Percentiles rank a stretch among this genome's conserved stretches.
phyloP scores from a whole-genome alignment of 2,797 vertebrate species.

The Carapus acus region DNA sequence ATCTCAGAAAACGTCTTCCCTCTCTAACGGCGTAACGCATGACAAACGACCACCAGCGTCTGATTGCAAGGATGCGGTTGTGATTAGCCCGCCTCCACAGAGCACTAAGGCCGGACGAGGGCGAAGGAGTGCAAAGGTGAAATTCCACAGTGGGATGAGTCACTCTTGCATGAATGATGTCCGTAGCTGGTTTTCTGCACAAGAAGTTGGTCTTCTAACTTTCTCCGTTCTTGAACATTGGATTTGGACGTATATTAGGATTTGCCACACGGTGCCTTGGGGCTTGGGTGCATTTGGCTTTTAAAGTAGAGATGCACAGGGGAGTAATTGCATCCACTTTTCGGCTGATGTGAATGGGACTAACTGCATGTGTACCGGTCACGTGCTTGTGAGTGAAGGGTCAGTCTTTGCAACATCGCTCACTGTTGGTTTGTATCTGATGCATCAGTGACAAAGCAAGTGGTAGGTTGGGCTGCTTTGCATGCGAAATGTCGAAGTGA shows the following conservation, averaged over 20 bases:
- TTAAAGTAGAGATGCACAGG: slow-evolving; percentile 10
- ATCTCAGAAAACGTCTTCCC: slow-evolving; percentile 60
- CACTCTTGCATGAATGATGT: slow-evolving; percentile 53
- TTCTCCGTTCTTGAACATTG: slow-evolving; percentile 27
- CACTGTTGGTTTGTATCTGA: slow-evolving; percentile 54
- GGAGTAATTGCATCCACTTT: slow-evolving; percentile 17
- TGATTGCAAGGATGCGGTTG: slow-evolving; percentile 80
- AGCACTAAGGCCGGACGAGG: slow-evolving; percentile 87
- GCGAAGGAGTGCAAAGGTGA: slow-evolving; percentile 92
- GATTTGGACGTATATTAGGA: slow-evolving; percentile 22
- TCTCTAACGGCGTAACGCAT: slow-evolving; percentile 72
- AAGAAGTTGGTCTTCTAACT: slow-evolving; percentile 34
- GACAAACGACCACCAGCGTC: slow-evolving; percentile 51
- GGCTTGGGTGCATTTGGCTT: slow-evolving; percentile 30
- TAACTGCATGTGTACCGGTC: slow-evolving; percentile 48
- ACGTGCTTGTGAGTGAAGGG: slow-evolving; percentile 36
- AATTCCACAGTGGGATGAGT: slow-evolving; percentile 30
- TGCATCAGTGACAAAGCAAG: slow-evolving; percentile 70
- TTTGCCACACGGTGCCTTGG: slow-evolving; percentile 2
- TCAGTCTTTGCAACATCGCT: slow-evolving; percentile 38
- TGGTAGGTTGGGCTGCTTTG: slow-evolving; percentile 65
- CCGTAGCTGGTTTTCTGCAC: slow-evolving; percentile 30
- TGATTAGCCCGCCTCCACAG: slow-evolving; percentile 91
- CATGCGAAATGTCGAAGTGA: background rate
- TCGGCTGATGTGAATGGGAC: slow-evolving; percentile 2